Percentiles rank a stretch among this genome's conserved stretches.
Evolutionary conservation across 2,113 vertebrate species (phyloP).

Genomic region (Poeciliopsis turrubarensis): DNA sequence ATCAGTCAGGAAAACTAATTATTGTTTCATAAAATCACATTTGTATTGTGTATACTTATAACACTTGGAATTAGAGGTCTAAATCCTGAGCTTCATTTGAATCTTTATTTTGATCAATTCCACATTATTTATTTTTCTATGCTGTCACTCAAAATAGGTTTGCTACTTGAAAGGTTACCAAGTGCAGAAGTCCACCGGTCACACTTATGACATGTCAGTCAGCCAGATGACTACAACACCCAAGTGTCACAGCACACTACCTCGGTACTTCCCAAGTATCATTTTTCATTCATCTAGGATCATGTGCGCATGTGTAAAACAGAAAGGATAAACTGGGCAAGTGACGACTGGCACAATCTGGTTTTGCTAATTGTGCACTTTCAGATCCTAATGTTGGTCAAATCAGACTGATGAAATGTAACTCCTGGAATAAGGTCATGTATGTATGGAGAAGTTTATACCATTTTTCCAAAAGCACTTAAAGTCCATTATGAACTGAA

Average conservation of each 20-base stretch:
- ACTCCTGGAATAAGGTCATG: not conserved
- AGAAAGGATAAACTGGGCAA: constrained; percentile 1
- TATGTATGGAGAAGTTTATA: no score
- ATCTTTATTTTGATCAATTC: not conserved
- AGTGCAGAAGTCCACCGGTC: no score
- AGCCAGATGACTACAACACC: constrained; percentile 29
- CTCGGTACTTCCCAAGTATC: constrained; percentile 3
- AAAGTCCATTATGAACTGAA: no score
- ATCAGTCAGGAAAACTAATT: no score
- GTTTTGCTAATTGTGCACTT: constrained; percentile 5
- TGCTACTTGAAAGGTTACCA: constrained; percentile 29
- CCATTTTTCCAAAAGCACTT: no score
- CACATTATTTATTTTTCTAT: not conserved
- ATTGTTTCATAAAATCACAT: no score
- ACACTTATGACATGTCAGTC: constrained; percentile 39
- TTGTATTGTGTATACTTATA: no score
- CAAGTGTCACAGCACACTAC: constrained; percentile 5
- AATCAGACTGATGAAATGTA: not conserved
- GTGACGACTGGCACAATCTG: not conserved
- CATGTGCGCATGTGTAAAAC: constrained; percentile 15
- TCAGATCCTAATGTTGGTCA: constrained; percentile 1
- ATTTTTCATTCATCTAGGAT: not conserved
- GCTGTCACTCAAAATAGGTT: constrained; percentile 30
- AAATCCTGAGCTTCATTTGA: not conserved
- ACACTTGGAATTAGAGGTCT: not conserved